Base-by-base conservation (phyloP, 1,140 invertebrate genomes). In the Drosophila bipectinata region DNA sequence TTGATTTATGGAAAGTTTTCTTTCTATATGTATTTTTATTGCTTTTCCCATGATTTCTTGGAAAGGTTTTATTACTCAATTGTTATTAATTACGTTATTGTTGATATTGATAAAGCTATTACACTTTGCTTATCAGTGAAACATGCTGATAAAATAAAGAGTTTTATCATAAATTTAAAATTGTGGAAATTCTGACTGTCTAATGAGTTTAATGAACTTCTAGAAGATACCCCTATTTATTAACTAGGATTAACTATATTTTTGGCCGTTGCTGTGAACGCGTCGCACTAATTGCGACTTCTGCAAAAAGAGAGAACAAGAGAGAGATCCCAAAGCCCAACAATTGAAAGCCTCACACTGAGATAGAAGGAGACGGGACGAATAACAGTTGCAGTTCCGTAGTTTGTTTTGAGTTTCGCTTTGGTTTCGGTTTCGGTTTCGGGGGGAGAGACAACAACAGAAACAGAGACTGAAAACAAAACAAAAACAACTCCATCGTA, bases 221-320 rank as follows among this genome's bases (percentile, higher is more conserved):
- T 26, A 28, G 26, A 21, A 28, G 5, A 28, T 28, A 18, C 15
- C 6, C 14, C 10, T 44, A 15, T 30, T 8, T 5, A 44, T 4
- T 4, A 2, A 15, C 39, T 4, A 15, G 8, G 41, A 44, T 7
- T 1, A 10, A 5, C 49, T 45, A 37, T 37, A 12, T 10, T 14
- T 34, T 6, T 24, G 28, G 8, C 8, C 47, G 3, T 9, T 18
- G 24, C 28, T 64, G 60, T 69, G 32, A 66, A 52, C 52, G 67
- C 62, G 57, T 14, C 45, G 54, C 77, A 80, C 72, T 81, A 82
- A 82, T 78, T 82, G 79, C 66, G 63, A 64, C 73, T 69, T 37
- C 57, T 45, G 67, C 61, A 73, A 56, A 39, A n/a, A 26, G 52
- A 55, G 32, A 15, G 63, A 62, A 10, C 30, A 1, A 34, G 30